phyloP scores from a whole-genome alignment of 2,797 vertebrate species.

The Chromobotia macracanthus region DNA sequence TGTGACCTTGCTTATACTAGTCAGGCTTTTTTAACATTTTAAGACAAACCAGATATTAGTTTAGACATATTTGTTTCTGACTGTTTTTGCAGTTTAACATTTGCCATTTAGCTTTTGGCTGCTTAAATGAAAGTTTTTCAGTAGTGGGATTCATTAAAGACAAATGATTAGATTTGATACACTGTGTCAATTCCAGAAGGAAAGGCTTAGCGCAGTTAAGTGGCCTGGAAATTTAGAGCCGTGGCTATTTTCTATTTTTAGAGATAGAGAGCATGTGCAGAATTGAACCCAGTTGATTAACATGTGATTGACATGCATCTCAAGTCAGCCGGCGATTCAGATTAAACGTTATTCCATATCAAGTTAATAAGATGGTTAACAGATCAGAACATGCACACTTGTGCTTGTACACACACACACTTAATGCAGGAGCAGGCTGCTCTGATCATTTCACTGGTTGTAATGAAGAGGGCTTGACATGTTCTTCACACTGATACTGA shows the following conservation, averaged over 20 bases:
- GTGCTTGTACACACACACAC: neutral
- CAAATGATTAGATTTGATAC: slow-evolving; percentile 46
- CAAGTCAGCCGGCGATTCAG: slow-evolving; percentile 43
- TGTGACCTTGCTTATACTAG: slow-evolving; percentile 7
- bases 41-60: neutral
- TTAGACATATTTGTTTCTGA: neutral
- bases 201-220: slow-evolving; percentile 36
- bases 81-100: slow-evolving; percentile 6
- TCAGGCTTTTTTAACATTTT: neutral
- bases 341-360: slow-evolving; percentile 52
- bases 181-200: slow-evolving; percentile 26
- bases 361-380: slow-evolving; percentile 48
- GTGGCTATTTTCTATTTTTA: slow-evolving; percentile 36
- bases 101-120: slow-evolving; percentile 33
- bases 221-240: slow-evolving; percentile 40
- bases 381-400: slow-evolving; percentile 21
- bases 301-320: slow-evolving; percentile 52
- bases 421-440: slow-evolving; percentile 28
- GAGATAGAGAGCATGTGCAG: slow-evolving; percentile 16
- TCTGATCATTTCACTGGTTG: slow-evolving; percentile 31
- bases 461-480: slow-evolving; percentile 14
- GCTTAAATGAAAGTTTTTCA: slow-evolving; percentile 40
- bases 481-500: slow-evolving; percentile 30
- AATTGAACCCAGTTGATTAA: slow-evolving; percentile 39
- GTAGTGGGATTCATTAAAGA: slow-evolving; percentile 34